Base-by-base conservation (phyloP, 2,888 invertebrate genomes). In the Chaetogeoica ovagalla region DNA sequence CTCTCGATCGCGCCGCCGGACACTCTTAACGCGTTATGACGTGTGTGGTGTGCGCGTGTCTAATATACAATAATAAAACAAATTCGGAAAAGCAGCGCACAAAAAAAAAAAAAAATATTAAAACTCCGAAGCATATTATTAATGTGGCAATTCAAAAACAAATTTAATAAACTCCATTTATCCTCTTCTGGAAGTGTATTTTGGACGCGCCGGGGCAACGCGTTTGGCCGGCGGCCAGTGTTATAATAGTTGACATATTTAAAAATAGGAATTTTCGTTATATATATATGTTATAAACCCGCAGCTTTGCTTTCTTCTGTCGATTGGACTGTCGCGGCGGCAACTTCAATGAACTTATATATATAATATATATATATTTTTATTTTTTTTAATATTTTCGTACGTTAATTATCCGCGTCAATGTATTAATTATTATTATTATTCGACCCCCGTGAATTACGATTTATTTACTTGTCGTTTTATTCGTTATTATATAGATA, bases 241-340 rank as follows among this genome's bases (percentile, higher is more conserved):
- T 39, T 6, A 21, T 21, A 60, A 11, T 48, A 21, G 75, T 75
- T 75, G 75, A 75, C 75, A 75, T 68, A 74, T 74, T 70, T 75
- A 75, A 75, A 75, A 75, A 75, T 75, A 75, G 75, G 75, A 75
- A 43, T 75, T 43, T 66, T 59, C 59, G 23, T 48, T n/a, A n/a
- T n/a, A n/a, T n/a, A n/a, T n/a, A n/a, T n/a, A n/a, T n/a, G n/a
- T 48, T 3, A 55, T 65, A 21, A 74, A 63, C 55, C n/a, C 37
- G 21, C 17, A 13, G 1, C 17, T 6, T 4, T n/a, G n/a, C 57
- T 57, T 70, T 70, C 9, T 4, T 55, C 69, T 6, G 37, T n/a
- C 37, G 15, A 52, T 30, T 62, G 13, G n/a, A n/a, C n/a, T n/a
- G n/a, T n/a, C n/a, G n/a, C n/a, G n/a, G n/a, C n/a, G n/a, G n/a